Percentiles rank a stretch among this genome's conserved stretches.
Conservation (phyloP, 2,113 vertebrate species). For the Brachyistius frenatus region DNA sequence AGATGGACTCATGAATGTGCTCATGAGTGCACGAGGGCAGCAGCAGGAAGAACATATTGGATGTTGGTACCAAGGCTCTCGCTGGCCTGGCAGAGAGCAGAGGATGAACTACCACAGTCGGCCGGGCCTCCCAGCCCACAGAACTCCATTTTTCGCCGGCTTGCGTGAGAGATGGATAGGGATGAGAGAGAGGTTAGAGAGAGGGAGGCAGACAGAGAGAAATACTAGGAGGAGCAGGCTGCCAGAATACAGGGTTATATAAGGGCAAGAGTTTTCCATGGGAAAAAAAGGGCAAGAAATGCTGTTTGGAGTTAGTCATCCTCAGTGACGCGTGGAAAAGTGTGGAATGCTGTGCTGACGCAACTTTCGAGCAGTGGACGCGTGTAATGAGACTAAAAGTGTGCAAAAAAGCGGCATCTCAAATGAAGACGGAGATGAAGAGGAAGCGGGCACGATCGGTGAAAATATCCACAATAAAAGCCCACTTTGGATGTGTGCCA, state of each 20-base stretch:
- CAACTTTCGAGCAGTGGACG: slow-evolving; percentile 67
- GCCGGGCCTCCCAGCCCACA: slow-evolving; percentile 26
- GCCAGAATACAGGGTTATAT: slow-evolving; percentile 74
- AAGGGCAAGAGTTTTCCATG: slow-evolving; percentile 78
- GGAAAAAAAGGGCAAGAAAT: slow-evolving; percentile 74
- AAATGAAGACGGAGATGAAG: slow-evolving; percentile 5
- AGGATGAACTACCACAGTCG: slow-evolving; percentile 39
- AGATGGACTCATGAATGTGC: not conserved
- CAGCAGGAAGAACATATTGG: slow-evolving; percentile 20
- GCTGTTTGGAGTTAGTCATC: slow-evolving; percentile 77
- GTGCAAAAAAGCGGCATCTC: not conserved
- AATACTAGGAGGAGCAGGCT: slow-evolving; percentile 43
- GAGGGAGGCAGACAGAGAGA: slow-evolving; percentile 37
- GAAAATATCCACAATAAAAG: slow-evolving; percentile 43
- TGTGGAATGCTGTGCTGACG: slow-evolving; percentile 78
- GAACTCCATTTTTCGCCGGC: slow-evolving; percentile 3
- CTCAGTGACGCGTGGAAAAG: slow-evolving; percentile 75
- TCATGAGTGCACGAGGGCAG: slow-evolving; percentile 20
- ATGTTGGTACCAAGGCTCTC: slow-evolving; percentile 34
- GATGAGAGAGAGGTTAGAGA: slow-evolving; percentile 50
- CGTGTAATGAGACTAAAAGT: slow-evolving; percentile 56
- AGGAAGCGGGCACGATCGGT: slow-evolving; percentile 44
- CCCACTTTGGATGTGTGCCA: slow-evolving; percentile 34
- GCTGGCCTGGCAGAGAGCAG: slow-evolving; percentile 36
- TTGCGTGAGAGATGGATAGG: slow-evolving; percentile 66